phyloP scores from a whole-genome alignment of 2,888 invertebrate species.

The Brenthis daphne region DNA sequence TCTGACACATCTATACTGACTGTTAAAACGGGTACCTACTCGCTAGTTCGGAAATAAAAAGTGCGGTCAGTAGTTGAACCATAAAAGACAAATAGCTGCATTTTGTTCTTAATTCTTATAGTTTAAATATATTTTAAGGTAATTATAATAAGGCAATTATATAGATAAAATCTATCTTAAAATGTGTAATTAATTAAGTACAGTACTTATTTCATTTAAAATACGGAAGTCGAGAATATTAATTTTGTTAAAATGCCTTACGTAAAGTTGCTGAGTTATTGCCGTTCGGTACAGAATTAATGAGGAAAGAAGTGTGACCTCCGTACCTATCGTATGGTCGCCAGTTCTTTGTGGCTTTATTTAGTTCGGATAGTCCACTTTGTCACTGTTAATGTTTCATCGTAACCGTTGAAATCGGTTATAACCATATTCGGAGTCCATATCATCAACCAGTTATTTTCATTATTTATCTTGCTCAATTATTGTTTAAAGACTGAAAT shows the following conservation, averaged over 20 bases:
- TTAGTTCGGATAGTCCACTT: slow-evolving; percentile 31
- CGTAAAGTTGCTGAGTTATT: slow-evolving; percentile 66
- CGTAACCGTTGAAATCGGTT: slow-evolving; percentile 31
- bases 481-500: slow-evolving; percentile 26
- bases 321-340: slow-evolving; percentile 44
- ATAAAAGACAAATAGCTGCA: not conserved
- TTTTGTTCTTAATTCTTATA: not conserved
- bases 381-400: slow-evolving; percentile 33
- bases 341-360: slow-evolving; percentile 40
- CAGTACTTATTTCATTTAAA: slow-evolving; percentile 28
- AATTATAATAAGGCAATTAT: slow-evolving; percentile 6
- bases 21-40: too few species aligned
- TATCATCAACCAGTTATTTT: slow-evolving; percentile 26
- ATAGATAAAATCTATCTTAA: slow-evolving; percentile 11
- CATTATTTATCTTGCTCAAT: slow-evolving; percentile 26
- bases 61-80: too few species aligned
- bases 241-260: slow-evolving; percentile 64
- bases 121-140: not conserved
- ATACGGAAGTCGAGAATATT: slow-evolving; percentile 47
- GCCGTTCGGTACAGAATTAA: slow-evolving; percentile 62
- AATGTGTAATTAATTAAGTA: slow-evolving; percentile 9
- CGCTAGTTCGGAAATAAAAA: too few species aligned
- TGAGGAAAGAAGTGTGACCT: slow-evolving; percentile 60
- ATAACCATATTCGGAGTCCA: slow-evolving; percentile 31
- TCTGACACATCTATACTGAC: too few species aligned